A percentile compares a stretch with the other conserved stretches of the same genome.
These are phyloP conservation scores for Tokudaia tokunoshimensis DNA, from an alignment of 2,797 vertebrate genomes.

Conservation along the genomic window DNA sequence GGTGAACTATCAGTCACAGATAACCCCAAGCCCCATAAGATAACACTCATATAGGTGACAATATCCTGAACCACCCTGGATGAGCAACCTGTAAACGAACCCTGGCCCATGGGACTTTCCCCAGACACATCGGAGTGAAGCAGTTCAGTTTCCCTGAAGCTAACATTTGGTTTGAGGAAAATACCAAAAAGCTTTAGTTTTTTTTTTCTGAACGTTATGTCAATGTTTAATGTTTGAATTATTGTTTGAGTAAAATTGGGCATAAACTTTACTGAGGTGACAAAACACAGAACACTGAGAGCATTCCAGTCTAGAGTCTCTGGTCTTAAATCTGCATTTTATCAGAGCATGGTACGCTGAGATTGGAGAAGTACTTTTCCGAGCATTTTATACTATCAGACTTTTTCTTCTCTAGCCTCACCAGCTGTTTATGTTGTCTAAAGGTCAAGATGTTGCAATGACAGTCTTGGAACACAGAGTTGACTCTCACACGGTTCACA, in stretches of 20 bases:
- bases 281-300: not conserved
- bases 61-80: not conserved
- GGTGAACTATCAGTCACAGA: not conserved
- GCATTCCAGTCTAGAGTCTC: not conserved
- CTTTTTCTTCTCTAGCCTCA: slow-evolving; percentile 53
- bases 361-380: slow-evolving; percentile 25
- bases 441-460: slow-evolving; percentile 78
- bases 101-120: not conserved
- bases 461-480: slow-evolving; percentile 22
- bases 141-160: not conserved
- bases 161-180: slow-evolving; percentile 19
- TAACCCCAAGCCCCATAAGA: not conserved
- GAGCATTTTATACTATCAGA: slow-evolving; percentile 48
- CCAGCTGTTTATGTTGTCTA: slow-evolving; percentile 67
- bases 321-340: slow-evolving; percentile 31
- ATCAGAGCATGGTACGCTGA: not conserved
- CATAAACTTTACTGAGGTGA: slow-evolving; percentile 1
- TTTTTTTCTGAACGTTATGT: not conserved
- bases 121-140: not conserved
- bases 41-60: accelerated
- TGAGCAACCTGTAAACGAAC: accelerated
- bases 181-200: slow-evolving; percentile 9
- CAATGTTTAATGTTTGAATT: slow-evolving; percentile 56
- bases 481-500: not conserved
- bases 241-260: slow-evolving; percentile 31